Base-by-base conservation (phyloP, 1,140 invertebrate genomes). In the Penaeus vannamei region DNA sequence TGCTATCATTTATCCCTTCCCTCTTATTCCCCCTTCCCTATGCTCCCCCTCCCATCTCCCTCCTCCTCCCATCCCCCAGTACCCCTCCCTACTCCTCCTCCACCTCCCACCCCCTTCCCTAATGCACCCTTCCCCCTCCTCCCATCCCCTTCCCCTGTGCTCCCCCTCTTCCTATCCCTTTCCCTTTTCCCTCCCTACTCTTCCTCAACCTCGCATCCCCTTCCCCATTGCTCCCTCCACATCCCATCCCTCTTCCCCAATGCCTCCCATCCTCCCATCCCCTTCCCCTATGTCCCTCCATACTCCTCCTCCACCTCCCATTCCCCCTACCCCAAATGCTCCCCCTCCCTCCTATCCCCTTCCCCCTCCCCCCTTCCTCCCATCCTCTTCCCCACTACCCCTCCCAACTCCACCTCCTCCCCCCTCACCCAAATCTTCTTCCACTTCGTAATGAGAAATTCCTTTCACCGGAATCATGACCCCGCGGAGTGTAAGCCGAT, bases 151-250 rank as follows among this genome's bases (percentile, higher is more conserved):
- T 20, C n/a, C 3, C 42, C 76, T 42, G 7, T 77, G 29, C 17
- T 23, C 76, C 36, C 76, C 46, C n/a, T 77, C 76, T 77, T 42
- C 36, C 76, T 77, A 22, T 77, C 2, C 46, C 76, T 77, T 42
- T 2, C 26, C 46, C 76, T 17, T 4, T 77, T 23, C 46, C 36
- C 46, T 46, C 22, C 36, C 46, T 14, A 19, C 7, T 77, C 76
- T 32, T 22, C 46, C 26, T 77, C 72, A 26, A 29, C 32, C 7
- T 69, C 23, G n/a, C 23, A 7, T 8, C 7, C 23, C 17, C n/a
- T 72, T 14, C 1, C 3, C 4, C 36, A 4, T 42, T 42, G 36
- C 36, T 42, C 36, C 8, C 36, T 42, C 8, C 36, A n/a, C 36
- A 42, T 42, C 36, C 36, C n/a, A n/a, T n/a, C 3, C 36, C 8